phyloP scores from a whole-genome alignment of 2,797 vertebrate genomes.

The Hydrocynus forskahlii region DNA sequence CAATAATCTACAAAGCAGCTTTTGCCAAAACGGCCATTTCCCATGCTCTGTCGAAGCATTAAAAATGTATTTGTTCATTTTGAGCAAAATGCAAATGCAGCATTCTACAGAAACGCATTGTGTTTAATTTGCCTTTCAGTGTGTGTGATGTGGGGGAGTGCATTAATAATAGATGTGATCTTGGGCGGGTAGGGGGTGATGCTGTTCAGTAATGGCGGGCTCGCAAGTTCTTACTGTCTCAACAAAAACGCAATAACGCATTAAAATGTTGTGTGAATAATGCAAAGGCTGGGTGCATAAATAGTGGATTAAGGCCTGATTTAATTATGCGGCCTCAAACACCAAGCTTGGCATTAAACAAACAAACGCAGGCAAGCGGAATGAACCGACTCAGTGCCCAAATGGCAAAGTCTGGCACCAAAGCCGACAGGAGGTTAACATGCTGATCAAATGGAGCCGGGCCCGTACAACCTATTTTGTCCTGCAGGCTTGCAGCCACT shows the following conservation, averaged over 20 bases:
- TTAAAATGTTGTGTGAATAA: slow-evolving; percentile 82
- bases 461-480: slow-evolving; percentile 47
- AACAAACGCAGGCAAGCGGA: slow-evolving; percentile 73
- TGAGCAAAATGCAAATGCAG: slow-evolving; percentile 73
- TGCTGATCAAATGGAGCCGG: slow-evolving; percentile 67
- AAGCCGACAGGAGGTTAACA: slow-evolving; percentile 63
- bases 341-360: slow-evolving; percentile 71
- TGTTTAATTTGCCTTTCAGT: slow-evolving; percentile 55
- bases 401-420: slow-evolving; percentile 65
- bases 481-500: slow-evolving; percentile 18
- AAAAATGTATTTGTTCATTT: slow-evolving; percentile 68
- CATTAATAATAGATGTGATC: slow-evolving; percentile 80
- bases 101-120: slow-evolving; percentile 69
- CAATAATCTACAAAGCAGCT: slow-evolving; percentile 57
- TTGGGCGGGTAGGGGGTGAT: slow-evolving; percentile 56
- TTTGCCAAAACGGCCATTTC: slow-evolving; percentile 63
- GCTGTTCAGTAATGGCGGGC: slow-evolving; percentile 72
- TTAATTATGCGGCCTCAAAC: slow-evolving; percentile 79
- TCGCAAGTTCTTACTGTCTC: slow-evolving; percentile 71
- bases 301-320: slow-evolving; percentile 81
- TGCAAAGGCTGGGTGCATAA: slow-evolving; percentile 80
- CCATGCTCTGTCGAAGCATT: slow-evolving; percentile 64
- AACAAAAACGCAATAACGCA: slow-evolving; percentile 77
- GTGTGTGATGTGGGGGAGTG: slow-evolving; percentile 51
- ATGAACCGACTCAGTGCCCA: slow-evolving; percentile 68